Conservation (phyloP, 2,113 vertebrate species). For the Telmatochromis sp. region DNA sequence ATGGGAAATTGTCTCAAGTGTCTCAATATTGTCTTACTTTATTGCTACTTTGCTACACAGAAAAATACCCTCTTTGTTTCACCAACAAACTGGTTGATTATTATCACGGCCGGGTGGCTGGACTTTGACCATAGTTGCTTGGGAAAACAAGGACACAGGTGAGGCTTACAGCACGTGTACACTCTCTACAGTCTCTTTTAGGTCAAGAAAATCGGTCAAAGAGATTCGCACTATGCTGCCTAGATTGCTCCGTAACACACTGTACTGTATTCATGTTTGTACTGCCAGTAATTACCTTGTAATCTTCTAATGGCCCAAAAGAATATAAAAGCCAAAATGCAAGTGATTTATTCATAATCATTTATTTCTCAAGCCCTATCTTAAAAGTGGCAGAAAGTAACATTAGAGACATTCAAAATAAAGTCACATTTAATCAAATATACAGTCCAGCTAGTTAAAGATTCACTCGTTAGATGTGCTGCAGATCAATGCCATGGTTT, state of each 20-base stretch:
- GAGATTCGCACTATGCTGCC: background rate
- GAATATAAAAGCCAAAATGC: background rate
- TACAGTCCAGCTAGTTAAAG: conserved; percentile 7
- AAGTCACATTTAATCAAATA: conserved; percentile 16
- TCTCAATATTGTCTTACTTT: background rate
- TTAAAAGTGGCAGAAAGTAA: background rate
- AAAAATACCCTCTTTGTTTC: conserved; percentile 53
- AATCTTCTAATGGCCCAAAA: background rate
- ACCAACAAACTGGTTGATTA: conserved; percentile 23
- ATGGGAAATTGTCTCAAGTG: background rate
- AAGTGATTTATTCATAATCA: background rate
- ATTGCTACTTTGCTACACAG: conserved; percentile 1
- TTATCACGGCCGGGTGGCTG: conserved; percentile 10
- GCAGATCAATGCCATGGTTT: background rate
- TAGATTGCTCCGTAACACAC: background rate
- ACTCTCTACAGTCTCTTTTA: background rate
- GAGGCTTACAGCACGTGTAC: background rate
- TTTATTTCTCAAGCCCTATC: background rate
- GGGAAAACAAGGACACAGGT: conserved; percentile 12
- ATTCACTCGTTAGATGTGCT: conserved; percentile 4
- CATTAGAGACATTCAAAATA: background rate
- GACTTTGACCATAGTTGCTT: conserved; percentile 47
- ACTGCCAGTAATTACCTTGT: background rate
- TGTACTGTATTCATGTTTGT: background rate
- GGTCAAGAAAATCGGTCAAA: background rate